Evolutionary conservation across 2,888 invertebrate genomes (phyloP), one percentile per base, ranked within the genome.

Genomic region (Holacanthella duospinosa): DNA sequence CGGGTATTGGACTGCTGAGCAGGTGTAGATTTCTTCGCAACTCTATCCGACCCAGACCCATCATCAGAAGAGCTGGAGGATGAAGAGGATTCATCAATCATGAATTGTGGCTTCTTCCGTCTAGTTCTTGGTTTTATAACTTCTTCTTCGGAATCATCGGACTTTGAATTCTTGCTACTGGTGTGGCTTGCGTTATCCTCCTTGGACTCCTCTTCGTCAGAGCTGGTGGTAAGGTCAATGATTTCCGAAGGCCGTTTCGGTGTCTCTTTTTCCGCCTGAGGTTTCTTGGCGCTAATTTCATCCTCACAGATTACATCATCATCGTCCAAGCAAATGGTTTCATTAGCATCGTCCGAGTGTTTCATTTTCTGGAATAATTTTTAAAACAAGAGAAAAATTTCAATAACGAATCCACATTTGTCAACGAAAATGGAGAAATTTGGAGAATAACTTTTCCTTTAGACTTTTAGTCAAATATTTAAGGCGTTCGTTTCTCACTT

Each of bases 241-340:
- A 55, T 27, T 12, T 55, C 55, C 3, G 12, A 9, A 9, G 21
- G 12, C 4, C 16, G 21, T n/a, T 9, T 21, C 4, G 48, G 48
- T 21, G 6, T 48, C 21, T 9, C 4, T 21, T 9, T 9, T 48
- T 48, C 19, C 16, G 36, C 36, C 6, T 6, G 6, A 36, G 16
- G 6, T 9, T 9, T 9, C n/a, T 48, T 48, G 6, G 27, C 25
- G 3, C 6, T 6, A 6, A 19, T 4, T 12, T 55, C 55, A 12
- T 55, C 55, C 21, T 4, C 55, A 21, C 6, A 9, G 25, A 29
- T 29, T 19, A 55, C 29, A 26, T 55, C 55, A 27, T 63, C 63
- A 43, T 63, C 63, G 21, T 63, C 63, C 44, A 63, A 28, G 24
- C 63, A 63, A 55, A 63, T 63, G 26, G 63, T 63, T 27, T 36